Base-by-base conservation (phyloP, 1,140 invertebrate genomes). In the Wiebesia pumilae region DNA sequence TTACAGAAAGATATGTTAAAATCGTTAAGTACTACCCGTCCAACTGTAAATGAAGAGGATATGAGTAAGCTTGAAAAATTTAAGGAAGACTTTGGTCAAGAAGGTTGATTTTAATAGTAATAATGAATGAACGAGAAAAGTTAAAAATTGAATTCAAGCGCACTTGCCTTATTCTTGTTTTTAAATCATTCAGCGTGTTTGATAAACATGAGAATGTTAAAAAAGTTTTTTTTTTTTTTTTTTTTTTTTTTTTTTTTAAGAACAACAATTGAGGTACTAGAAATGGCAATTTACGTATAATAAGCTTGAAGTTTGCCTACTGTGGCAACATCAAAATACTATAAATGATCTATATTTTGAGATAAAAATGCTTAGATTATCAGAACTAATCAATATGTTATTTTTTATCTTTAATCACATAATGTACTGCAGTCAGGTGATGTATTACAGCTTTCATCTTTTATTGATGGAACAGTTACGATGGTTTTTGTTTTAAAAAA, bases 51-150 rank as follows among this genome's bases (percentile, higher is more conserved):
- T 93, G 97, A 98, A 88, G 97, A 98, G 73, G 99, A 99, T 93
- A 95, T 99, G 95, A 95, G 95, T 43, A 99, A 99, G 94, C 94
- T 99, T 90, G 96, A 97, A 90, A 98, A 99, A 92, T 99, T 99
- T 93, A 99, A 97, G 93, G 96, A 98, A 92, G 99, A 99, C 94
- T 99, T 99, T 94, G 99, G 99, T 40, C 98, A 99, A 94, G 99
- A 99, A 94, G 99, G 98, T 92, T 99, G 96, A 95, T 81, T 81
- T 69, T 27, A 54, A 10, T 69, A 75, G 30, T 87, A 1, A 54
- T 38, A 62, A 62, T 69, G 78, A 84, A 67, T 87, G 86, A 83
- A 88, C 80, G 79, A 88, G 79, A 73, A 87, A 67, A 86, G 85
- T 83, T 65, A 69, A 84, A 84, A 87, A 89, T 88, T 87, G 87